phyloP scores from a whole-genome alignment of 2,113 vertebrate genomes.

The Tupaia chinensis region DNA sequence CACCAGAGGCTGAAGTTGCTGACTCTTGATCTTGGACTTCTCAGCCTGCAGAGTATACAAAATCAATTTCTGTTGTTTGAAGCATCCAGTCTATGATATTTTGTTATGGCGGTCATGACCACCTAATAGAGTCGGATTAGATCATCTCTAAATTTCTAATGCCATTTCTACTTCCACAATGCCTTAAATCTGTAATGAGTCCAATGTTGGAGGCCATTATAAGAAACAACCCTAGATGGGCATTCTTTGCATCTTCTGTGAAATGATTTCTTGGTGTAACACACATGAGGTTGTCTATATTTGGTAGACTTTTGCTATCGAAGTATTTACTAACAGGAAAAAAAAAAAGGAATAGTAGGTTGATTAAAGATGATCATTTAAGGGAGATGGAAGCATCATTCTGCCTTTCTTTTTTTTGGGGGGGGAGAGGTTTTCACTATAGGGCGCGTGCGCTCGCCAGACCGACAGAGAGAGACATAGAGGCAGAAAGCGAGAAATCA shows the following conservation, averaged over 20 bases:
- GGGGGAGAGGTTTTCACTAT: too few relatives aligned
- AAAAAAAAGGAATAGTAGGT: neutral
- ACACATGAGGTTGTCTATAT: neutral
- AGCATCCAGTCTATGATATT: neutral
- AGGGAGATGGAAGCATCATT: neutral
- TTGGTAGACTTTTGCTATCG: neutral
- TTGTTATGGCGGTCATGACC: neutral
- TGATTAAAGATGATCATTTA: neutral
- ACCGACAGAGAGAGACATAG: too few relatives aligned
- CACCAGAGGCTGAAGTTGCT: neutral
- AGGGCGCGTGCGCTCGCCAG: too few relatives aligned
- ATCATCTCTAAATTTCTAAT: neutral
- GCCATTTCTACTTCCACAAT: neutral
- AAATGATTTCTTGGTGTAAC: neutral
- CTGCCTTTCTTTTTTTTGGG: too few relatives aligned
- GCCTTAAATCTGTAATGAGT: neutral
- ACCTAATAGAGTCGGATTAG: neutral
- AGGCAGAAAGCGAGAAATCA: too few relatives aligned
- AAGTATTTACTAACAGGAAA: neutral
- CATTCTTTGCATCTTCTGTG: neutral
- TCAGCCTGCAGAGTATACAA: neutral
- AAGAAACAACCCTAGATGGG: neutral
- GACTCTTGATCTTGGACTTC: neutral
- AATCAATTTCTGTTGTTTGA: neutral
- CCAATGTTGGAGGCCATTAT: too few relatives aligned